phyloP scores from a whole-genome alignment of 2,113 vertebrate species.

The Salvelinus sp. region DNA sequence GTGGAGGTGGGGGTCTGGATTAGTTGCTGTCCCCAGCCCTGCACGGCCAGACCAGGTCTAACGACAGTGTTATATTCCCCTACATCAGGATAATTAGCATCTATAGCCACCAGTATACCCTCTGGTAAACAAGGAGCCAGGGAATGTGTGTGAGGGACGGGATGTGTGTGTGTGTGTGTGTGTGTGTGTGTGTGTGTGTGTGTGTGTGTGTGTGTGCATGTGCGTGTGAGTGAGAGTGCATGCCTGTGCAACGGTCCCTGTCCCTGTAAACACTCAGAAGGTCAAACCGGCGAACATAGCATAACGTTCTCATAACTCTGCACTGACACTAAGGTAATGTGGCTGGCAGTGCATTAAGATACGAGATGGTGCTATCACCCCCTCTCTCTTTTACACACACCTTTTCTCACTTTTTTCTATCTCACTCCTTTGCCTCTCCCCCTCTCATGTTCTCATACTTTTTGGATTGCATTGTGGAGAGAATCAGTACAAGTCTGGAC shows the following conservation, averaged over 20 bases:
- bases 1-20: neutral
- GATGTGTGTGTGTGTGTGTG: no score
- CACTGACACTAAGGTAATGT: constrained; percentile 26
- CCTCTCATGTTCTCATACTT: neutral
- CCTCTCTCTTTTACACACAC: no score
- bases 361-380: neutral
- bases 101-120: neutral
- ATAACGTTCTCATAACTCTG: constrained; percentile 1
- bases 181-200: no score
- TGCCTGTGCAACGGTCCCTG: neutral
- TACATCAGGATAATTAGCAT: constrained; percentile 26
- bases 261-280: constrained; percentile 13
- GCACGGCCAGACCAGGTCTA: neutral
- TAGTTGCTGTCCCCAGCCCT: neutral
- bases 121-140: neutral
- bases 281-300: constrained; percentile 32
- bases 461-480: neutral
- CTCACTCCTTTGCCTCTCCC: neutral
- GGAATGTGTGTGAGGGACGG: neutral
- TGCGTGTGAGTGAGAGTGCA: neutral
- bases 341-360: constrained; percentile 19
- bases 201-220: no score
- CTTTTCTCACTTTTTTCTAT: neutral
- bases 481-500: neutral
- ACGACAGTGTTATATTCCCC: constrained; percentile 28